Conservation (phyloP, 1,140 invertebrate genomes). For the Monomorium pharaonis region DNA sequence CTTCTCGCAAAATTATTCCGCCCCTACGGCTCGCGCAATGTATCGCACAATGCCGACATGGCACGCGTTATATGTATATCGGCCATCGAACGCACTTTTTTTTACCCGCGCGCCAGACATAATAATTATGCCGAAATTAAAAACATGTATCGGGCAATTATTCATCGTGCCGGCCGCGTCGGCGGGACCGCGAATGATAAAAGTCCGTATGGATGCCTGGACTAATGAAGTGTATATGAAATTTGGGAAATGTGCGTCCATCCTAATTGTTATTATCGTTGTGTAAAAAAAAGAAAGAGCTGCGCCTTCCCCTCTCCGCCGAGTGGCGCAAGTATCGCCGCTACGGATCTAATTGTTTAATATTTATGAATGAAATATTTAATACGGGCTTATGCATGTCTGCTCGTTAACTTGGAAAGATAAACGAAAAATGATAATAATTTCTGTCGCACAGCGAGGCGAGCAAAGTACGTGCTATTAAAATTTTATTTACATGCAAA, state of each 20-base stretch:
- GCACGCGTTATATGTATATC: constrained; percentile 43
- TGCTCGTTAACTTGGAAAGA: constrained; percentile 24
- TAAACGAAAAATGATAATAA: constrained; percentile 29
- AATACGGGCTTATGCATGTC: not conserved
- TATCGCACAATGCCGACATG: not conserved
- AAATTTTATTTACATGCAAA: constrained; percentile 53
- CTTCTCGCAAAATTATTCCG: constrained; percentile 47
- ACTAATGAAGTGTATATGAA: not conserved
- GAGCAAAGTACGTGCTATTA: constrained; percentile 13
- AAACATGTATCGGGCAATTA: constrained; percentile 40
- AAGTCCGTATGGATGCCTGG: not conserved
- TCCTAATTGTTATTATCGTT: constrained; percentile 1
- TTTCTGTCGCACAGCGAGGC: constrained; percentile 21
- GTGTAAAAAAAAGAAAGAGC: not conserved
- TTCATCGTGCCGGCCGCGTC: not conserved
- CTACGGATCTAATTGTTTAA: constrained; percentile 17
- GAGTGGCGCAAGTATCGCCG: not conserved
- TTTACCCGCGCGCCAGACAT: constrained; percentile 1
- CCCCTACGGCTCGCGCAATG: not conserved
- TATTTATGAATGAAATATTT: constrained; percentile 40
- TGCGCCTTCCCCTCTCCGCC: not conserved
- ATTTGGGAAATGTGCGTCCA: not conserved
- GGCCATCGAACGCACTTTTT: constrained; percentile 47
- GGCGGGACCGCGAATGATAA: not conserved
- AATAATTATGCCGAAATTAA: constrained; percentile 50